Evolutionary conservation across 1,140 invertebrate species (phyloP).

Genomic region (Ceratina australensis): DNA sequence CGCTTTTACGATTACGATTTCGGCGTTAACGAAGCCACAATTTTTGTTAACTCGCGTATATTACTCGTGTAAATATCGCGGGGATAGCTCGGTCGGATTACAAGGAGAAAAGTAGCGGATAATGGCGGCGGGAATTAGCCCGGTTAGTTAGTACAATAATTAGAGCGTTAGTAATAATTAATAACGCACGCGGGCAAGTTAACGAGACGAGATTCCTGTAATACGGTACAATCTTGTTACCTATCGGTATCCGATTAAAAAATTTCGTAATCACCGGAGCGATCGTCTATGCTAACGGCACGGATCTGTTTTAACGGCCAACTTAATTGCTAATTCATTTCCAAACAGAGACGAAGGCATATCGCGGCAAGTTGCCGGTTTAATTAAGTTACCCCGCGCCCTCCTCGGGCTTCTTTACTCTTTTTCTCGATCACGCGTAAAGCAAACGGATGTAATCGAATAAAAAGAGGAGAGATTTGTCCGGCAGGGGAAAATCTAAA

Average conservation of each 20-base stretch:
- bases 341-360: no score
- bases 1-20: background rate
- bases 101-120: slow-evolving; percentile 29
- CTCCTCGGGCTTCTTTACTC: background rate
- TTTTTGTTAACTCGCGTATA: slow-evolving; percentile 14
- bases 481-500: slow-evolving; percentile 28
- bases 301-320: slow-evolving; percentile 37
- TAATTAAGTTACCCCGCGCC: slow-evolving; percentile 22
- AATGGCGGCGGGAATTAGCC: slow-evolving; percentile 53
- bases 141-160: slow-evolving; percentile 59
- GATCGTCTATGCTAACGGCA: no score
- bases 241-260: slow-evolving; percentile 44
- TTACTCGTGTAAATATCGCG: slow-evolving; percentile 30
- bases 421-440: slow-evolving; percentile 6
- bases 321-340: slow-evolving; percentile 46
- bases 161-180: slow-evolving; percentile 60
- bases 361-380: background rate
- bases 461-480: background rate
- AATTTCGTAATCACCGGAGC: slow-evolving; percentile 1
- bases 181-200: slow-evolving; percentile 52
- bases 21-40: background rate
- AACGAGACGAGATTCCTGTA: slow-evolving; percentile 26
- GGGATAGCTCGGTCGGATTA: slow-evolving; percentile 5
- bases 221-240: slow-evolving; percentile 32
- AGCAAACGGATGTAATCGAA: background rate